Evolutionary conservation across 2,888 invertebrate genomes (phyloP), one percentile per base, ranked within the genome.

Genomic region (Adineta ricciae): DNA sequence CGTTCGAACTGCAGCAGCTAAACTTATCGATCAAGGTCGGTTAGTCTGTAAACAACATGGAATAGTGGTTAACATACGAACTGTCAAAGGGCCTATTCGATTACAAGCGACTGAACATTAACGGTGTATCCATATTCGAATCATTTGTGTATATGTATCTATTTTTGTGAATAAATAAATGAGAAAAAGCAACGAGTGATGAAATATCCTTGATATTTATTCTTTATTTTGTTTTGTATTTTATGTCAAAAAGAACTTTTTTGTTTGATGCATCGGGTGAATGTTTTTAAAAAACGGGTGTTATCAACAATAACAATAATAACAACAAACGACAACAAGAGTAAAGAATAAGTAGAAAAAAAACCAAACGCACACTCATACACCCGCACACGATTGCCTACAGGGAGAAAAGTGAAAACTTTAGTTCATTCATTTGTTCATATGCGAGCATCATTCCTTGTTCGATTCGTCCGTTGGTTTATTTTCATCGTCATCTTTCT

Each of bases 401-500:
- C 27, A n/a, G 27, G 32, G 4, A 4, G 0, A 64, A 32, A 32
- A 64, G n/a, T n/a, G 32, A 64, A n/a, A 32, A 64, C 14, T 16
- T 64, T 32, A 32, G 64, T 32, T 64, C 19, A 56, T 56, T 56
- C 11, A 56, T 14, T 56, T 56, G 27, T 11, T 56, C 27, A 11
- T n/a, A 27, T 56, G 16, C 32, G 3, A 1, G 32, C 5, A 5
- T 78, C 19, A 78, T 24, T 41, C 41, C 41, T 41, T 78, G 21
- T 78, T 38, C 14, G 78, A 78, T 41, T 41, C 78, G 14, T 78
- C 78, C 1, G 78, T 78, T 41, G 78, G 41, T 78, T 78, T 78
- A 3, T 32, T 36, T 24, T 78, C 78, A 9, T 78, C 78, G 3
- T 85, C 85, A 38, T 85, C 85, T 52, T 32, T 73, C n/a, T 85